These are phyloP conservation scores for Heliconius cydno DNA, from an alignment of 2,888 invertebrate genomes.

Conservation along the genomic window DNA sequence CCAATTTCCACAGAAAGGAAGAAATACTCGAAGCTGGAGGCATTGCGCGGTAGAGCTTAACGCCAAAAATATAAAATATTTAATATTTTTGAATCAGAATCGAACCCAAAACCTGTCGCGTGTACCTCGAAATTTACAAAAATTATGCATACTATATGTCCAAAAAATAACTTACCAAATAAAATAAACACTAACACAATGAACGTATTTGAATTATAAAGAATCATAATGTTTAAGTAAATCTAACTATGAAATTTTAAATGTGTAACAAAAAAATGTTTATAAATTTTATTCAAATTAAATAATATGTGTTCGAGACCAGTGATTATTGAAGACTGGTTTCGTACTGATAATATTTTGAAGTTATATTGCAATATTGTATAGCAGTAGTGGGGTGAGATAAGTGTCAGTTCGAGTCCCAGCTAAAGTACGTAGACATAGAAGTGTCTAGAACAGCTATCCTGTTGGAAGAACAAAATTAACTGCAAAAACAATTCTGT, in stretches of 20 bases:
- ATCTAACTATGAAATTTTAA: neutral
- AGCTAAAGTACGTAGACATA: too few species aligned
- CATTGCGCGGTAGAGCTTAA: too few species aligned
- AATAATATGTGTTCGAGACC: neutral
- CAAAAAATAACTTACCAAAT: neutral
- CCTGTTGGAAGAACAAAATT: too few species aligned
- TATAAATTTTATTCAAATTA: neutral
- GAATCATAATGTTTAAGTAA: neutral
- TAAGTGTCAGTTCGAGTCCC: neutral
- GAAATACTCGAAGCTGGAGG: too few species aligned
- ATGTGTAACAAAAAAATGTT: neutral
- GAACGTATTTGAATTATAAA: neutral
- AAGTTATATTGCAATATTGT: conserved; percentile 3
- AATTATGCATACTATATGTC: neutral
- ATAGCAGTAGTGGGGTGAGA: neutral
- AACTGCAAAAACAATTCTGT: too few species aligned
- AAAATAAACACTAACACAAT: neutral
- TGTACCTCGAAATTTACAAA: too few species aligned
- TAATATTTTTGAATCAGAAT: neutral
- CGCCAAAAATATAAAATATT: too few species aligned
- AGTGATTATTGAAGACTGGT: neutral
- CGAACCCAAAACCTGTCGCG: neutral
- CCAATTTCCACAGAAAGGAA: too few species aligned
- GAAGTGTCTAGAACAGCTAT: too few species aligned
- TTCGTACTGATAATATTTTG: neutral